Base-by-base conservation (phyloP, 2,888 invertebrate genomes). In the Coecobrya sp. region DNA sequence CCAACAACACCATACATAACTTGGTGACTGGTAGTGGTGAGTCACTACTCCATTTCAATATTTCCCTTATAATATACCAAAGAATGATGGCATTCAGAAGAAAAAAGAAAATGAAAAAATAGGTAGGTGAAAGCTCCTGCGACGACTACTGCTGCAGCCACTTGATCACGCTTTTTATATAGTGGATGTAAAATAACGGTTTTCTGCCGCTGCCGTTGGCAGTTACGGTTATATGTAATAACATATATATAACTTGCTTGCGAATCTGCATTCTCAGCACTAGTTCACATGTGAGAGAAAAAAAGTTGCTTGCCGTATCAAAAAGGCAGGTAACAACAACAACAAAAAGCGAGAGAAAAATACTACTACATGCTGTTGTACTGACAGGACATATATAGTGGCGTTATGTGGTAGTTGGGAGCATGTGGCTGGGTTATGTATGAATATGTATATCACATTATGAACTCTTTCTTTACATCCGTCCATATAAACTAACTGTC, bases 41-140 rank as follows among this genome's bases (percentile, higher is more conserved):
- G 36, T 30, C n/a, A 49, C 25, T 27, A 27, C 13, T 36, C 84
- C 59, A 10, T 65, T 62, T 62, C 84, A 62, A 73, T 73, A 73
- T 73, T 73, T 42, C 16, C 73, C 45, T 73, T 45, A 22, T 73
- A 36, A 73, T 73, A 25, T 8, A 49, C 4, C 2, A 30, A 10
- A 10, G n/a, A 36, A 16, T 8, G 30, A 59, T 81, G 36, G 84
- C 45, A 84, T 62, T 84, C 52, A 27, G 25, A 62, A 36, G 11
- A 59, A 30, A 22, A 22, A 62, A 62, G 25, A 62, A 16, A 84
- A 84, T 62, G 30, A 36, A 73, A 73, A 73, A 73, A 73, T 45
- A 65, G 30, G 62, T 42, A 84, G 84, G 84, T 84, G 84, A 84
- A 84, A 84, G 65, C 65, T 65, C 73, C 45, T 73, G 62, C 42